Percentiles rank a stretch among this genome's conserved stretches.
These are phyloP conservation scores for Bombyx mori DNA, from an alignment of 1,140 invertebrate genomes.

Conservation along the genomic window DNA sequence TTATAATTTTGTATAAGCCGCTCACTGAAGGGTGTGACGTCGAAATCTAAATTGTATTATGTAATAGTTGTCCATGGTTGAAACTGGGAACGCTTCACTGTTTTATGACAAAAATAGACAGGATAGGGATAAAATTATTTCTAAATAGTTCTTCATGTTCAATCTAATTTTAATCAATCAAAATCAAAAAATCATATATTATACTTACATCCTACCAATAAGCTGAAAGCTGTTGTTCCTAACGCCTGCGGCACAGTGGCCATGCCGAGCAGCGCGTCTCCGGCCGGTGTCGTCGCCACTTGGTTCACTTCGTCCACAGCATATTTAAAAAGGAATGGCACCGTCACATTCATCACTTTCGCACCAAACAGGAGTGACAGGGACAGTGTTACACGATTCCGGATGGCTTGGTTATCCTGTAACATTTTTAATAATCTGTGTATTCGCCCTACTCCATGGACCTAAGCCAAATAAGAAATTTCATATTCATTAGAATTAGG, in stretches of 20 bases:
- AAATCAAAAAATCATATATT: not conserved
- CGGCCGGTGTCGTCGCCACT: conserved; percentile 46
- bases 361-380: conserved; percentile 84
- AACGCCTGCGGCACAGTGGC: conserved; percentile 81
- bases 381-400: conserved; percentile 88
- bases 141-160: too few relatives aligned
- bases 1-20: not conserved
- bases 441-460: too few relatives aligned
- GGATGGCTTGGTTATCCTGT: conserved; percentile 84
- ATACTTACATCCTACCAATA: conserved; percentile 92
- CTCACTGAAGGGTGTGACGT: too few relatives aligned
- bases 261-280: conserved; percentile 75
- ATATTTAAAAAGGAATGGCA: conserved; percentile 98
- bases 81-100: too few relatives aligned
- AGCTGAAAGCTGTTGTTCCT: conserved; percentile 80
- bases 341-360: conserved; percentile 91
- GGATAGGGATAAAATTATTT: too few relatives aligned
- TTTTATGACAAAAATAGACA: too few relatives aligned
- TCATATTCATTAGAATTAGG: too few relatives aligned
- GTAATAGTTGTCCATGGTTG: too few relatives aligned
- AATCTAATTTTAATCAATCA: too few relatives aligned
- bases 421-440: conserved; percentile 3
- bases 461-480: too few relatives aligned
- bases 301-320: conserved; percentile 91
- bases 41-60: too few relatives aligned